Base-by-base conservation (phyloP, 2,888 invertebrate genomes). In the Melieria crassipennis region DNA sequence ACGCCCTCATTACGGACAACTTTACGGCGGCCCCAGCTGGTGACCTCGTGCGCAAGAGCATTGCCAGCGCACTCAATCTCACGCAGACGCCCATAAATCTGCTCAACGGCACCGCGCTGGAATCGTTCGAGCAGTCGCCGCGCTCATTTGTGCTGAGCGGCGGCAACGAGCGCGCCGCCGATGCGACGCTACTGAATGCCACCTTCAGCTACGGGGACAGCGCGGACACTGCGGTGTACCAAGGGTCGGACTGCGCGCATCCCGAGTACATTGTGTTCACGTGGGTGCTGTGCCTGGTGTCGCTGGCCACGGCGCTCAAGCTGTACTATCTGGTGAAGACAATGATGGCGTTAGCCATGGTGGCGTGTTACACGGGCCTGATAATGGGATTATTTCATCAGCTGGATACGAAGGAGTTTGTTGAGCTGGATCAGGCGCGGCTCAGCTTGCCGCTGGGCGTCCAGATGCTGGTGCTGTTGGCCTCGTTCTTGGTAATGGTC, bases 241-340 rank as follows among this genome's bases (percentile, higher is more conserved):
- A 62, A 43, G 42, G 64, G n/a, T 5, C 48, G 3, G 79, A 88
- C 63, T 93, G 93, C 79, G 88, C 89, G 63, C 90, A 91, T 78
- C 93, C 94, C 0, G 95, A 98, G 86, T 97, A 97, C 82, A 92
- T 96, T 11, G 95, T 97, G 4, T 97, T 96, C 87, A 95, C 96
- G 4, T 97, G 97, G 94, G 93, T 98, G 67, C 88, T 99, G 16
- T 95, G 97, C 80, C 90, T 98, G 82, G 93, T 98, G 56, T 95
- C 96, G 0, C 88, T 96, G 73, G 96, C 98, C 0, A 95, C 98
- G 0, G 97, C 97, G 47, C 89, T 98, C 47, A 97, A 96, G 84
- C 88, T 97, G 16, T 95, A 96, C 83, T 96, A 95, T 82, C 86
- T 96, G 75, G 92, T 95, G 67, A 97, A 97, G 85, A 93, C 94